Percentiles rank a stretch among this genome's conserved stretches.
Evolutionary conservation across 2,888 invertebrate species (phyloP).

Genomic region (Callimorpha dominula): DNA sequence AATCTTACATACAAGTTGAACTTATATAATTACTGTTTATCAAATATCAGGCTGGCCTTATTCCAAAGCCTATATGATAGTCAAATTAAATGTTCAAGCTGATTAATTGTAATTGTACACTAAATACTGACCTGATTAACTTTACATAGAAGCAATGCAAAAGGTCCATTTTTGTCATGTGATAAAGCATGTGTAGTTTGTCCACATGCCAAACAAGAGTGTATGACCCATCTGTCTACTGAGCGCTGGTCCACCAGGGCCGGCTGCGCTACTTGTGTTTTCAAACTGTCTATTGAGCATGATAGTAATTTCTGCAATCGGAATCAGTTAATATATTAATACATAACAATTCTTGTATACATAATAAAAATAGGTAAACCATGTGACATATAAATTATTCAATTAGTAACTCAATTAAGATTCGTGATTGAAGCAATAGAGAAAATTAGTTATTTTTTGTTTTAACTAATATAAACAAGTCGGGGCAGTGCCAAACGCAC

Average conservation of each 20-base stretch:
- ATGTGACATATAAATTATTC: too few relatives aligned
- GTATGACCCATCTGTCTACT: slow-evolving; percentile 88
- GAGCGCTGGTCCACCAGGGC: slow-evolving; percentile 85
- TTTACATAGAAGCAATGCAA: slow-evolving; percentile 85
- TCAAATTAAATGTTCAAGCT: slow-evolving; percentile 14
- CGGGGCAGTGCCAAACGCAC: slow-evolving; percentile 50
- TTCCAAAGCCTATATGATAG: not conserved
- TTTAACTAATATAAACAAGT: slow-evolving; percentile 51
- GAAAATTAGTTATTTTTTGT: slow-evolving; percentile 15
- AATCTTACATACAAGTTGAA: too few relatives aligned
- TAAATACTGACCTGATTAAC: slow-evolving; percentile 85
- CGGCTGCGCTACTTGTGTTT: slow-evolving; percentile 86
- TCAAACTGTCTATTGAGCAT: slow-evolving; percentile 79
- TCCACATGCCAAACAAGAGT: slow-evolving; percentile 89
- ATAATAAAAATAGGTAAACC: not conserved
- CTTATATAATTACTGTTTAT: too few relatives aligned
- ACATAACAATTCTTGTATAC: not conserved
- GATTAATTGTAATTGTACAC: slow-evolving; percentile 17
- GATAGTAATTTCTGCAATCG: slow-evolving; percentile 83
- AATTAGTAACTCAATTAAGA: not conserved
- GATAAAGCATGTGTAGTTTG: slow-evolving; percentile 88
- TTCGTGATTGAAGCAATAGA: slow-evolving; percentile 2
- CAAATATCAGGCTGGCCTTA: not conserved
- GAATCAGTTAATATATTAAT: not conserved
- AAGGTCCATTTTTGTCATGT: slow-evolving; percentile 76